Base-by-base conservation (phyloP, 2,797 vertebrate species). In the Philypnodon macrostomus region DNA sequence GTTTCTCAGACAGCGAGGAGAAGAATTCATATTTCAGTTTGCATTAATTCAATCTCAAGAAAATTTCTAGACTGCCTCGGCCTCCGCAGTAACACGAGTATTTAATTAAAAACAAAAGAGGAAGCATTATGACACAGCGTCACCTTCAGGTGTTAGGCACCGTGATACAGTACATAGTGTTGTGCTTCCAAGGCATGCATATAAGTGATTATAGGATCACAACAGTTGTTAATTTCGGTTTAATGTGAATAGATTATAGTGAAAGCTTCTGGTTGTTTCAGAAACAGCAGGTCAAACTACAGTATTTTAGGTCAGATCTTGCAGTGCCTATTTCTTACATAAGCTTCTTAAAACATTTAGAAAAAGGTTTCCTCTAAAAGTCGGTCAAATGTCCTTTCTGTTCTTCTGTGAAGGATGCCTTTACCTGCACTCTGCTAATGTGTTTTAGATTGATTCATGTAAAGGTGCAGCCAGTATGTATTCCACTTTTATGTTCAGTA, bases 41-140 rank as follows among this genome's bases (percentile, higher is more conserved):
- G 48, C 70, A 69, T 66, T 57, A 5, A 78, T 77, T 74, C 53
- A 16, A 44, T 58, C 31, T 48, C 12, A n/a, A 62, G 45, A 37
- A 15, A 13, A 32, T 60, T 64, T 54, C 33, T 10, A 17, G 32
- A 24, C 53, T 51, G 42, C 58, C 56, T 59, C 56, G 53, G 47
- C 62, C 58, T 59, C 54, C 58, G 23, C 14, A 23, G 46, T 40
- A 44, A 51, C 1, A 0, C 21, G 26, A 27, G 42, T 40, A 45
- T 30, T 70, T 47, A 67, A 70, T 62, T 36, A 47, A 37, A 40
- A 44, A 59, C 13, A 34, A 21, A 26, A 33, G 46, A 27, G 58
- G 30, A 42, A 53, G 47, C 30, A 26, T n/a, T n/a, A n/a, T n/a
- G n/a, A 15, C 31, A 32, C 17, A 14, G 11, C 19, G 29, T 21